Conservation (phyloP, 2,113 vertebrate species). For the Fulica atra region DNA sequence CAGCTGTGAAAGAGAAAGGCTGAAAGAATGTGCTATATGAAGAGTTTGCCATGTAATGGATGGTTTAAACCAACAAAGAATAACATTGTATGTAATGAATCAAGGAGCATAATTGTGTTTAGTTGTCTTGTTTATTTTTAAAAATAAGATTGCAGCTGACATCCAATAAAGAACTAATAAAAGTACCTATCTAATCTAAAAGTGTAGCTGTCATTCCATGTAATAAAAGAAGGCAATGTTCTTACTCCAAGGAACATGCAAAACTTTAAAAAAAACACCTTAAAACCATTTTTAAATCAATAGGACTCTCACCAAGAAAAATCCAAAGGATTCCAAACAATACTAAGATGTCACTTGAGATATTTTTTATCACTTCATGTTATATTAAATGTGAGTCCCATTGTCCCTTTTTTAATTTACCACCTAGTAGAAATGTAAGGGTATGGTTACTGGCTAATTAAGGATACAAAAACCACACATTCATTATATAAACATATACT, state of each 20-base stretch:
- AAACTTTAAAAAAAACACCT: neutral
- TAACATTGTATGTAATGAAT: neutral
- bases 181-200: neutral
- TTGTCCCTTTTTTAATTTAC: neutral
- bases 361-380: neutral
- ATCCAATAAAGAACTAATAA: neutral
- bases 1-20: neutral
- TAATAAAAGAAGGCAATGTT: neutral
- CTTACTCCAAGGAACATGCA: neutral
- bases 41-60: neutral
- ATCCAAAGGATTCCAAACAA: neutral
- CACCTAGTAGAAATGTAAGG: neutral
- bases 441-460: neutral
- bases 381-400: neutral
- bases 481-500: neutral
- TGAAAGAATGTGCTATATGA: neutral
- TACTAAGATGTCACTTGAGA: neutral
- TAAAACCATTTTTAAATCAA: neutral
- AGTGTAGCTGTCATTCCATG: neutral
- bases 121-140: neutral
- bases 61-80: neutral
- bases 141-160: neutral
- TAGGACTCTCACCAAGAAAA: neutral
- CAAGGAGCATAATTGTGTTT: neutral
- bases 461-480: neutral